These are phyloP conservation scores for Pipistrellus nathusii DNA, from an alignment of 2,797 vertebrate genomes.

Conservation along the genomic window DNA sequence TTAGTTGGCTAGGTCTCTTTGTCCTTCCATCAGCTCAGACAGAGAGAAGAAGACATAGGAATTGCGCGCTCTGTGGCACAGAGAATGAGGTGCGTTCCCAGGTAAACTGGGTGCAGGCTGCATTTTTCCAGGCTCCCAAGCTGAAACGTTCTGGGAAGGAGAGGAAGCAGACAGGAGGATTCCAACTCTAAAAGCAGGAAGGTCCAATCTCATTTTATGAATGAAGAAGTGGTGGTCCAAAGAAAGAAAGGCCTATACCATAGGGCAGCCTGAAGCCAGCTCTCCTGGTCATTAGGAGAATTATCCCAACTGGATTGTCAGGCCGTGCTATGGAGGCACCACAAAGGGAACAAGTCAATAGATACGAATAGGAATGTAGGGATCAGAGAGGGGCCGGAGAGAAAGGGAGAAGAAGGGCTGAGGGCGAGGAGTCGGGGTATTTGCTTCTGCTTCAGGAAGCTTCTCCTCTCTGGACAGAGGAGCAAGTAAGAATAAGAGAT, in stretches of 20 bases:
- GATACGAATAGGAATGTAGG: not conserved
- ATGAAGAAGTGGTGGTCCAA: not conserved
- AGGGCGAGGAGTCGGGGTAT: not conserved
- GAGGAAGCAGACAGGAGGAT: not conserved
- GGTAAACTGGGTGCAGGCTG: not conserved
- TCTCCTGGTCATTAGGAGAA: not conserved
- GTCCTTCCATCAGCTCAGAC: slow-evolving; percentile 18
- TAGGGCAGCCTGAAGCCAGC: not conserved
- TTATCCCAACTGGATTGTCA: not conserved
- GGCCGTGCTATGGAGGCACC: not conserved
- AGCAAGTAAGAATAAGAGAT: not conserved
- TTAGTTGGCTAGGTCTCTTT: slow-evolving; percentile 48
- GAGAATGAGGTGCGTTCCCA: slow-evolving; percentile 25
- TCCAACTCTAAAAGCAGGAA: not conserved
- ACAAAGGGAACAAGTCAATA: not conserved
- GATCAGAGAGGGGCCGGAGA: not conserved
- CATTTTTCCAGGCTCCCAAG: not conserved
- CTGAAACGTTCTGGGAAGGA: not conserved
- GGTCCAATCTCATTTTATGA: not conserved
- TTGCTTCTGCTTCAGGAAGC: not conserved
- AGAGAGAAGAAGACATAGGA: slow-evolving; percentile 63
- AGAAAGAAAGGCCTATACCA: not conserved
- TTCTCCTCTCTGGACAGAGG: not conserved
- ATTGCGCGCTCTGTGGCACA: slow-evolving; percentile 3
- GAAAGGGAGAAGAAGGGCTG: no score